Evolutionary conservation across 2,113 vertebrate genomes (phyloP).

Genomic region (Holacanthus passer): DNA sequence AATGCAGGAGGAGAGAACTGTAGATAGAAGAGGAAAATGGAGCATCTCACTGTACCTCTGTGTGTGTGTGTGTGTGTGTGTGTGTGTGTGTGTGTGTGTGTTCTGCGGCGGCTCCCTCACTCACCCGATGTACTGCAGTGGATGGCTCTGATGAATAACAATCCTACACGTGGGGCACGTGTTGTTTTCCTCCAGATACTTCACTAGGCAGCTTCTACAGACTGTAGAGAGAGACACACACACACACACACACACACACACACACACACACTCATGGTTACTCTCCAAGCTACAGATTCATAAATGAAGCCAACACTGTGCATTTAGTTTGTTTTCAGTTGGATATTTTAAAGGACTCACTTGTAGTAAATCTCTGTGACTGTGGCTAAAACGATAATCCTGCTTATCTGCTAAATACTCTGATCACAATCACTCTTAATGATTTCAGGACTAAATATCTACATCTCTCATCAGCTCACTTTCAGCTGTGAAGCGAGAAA

Average conservation of each 20-base stretch:
- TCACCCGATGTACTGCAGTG: slow-evolving; percentile 98
- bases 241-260: slow-evolving; percentile 21
- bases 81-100: slow-evolving; percentile 24
- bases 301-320: background rate
- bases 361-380: background rate
- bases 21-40: background rate
- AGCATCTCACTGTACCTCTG: background rate
- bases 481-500: no score
- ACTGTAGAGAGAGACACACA: slow-evolving; percentile 82
- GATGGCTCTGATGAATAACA: slow-evolving; percentile 99
- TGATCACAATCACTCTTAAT: background rate
- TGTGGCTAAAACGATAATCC: no score
- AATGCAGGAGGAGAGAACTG: no score
- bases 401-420: background rate
- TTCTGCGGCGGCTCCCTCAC: slow-evolving; percentile 59
- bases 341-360: background rate
- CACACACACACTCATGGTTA: slow-evolving; percentile 17
- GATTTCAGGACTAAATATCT: background rate
- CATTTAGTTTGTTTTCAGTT: background rate
- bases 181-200: slow-evolving; percentile 99
- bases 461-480: background rate
- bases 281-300: background rate
- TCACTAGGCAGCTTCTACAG: slow-evolving; percentile 98
- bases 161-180: slow-evolving; percentile 98
- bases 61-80: slow-evolving; percentile 31